Percentiles rank a stretch among this genome's conserved stretches.
phyloP scores from a whole-genome alignment of 2,113 vertebrate genomes.

The Orthonyx spaldingii region DNA sequence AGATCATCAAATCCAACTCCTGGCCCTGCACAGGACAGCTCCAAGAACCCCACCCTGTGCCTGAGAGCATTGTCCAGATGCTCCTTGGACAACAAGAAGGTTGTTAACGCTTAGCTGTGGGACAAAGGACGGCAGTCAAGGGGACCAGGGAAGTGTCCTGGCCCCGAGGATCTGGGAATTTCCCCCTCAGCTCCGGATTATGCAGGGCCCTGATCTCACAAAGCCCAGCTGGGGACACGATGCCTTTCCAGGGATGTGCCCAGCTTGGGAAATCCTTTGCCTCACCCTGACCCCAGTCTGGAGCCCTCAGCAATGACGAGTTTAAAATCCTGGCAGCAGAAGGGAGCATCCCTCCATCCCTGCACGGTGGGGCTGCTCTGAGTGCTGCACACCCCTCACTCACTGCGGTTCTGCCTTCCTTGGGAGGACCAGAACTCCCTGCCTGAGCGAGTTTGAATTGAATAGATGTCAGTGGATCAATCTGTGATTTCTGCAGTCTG shows the following conservation, averaged over 20 bases:
- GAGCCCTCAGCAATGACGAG: neutral
- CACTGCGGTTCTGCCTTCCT: neutral
- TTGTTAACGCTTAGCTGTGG: too few relatives aligned
- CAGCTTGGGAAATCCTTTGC: neutral
- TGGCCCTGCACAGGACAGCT: neutral
- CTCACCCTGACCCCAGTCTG: neutral
- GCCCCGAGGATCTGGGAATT: neutral
- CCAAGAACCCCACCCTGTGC: neutral
- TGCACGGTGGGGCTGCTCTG: accelerated
- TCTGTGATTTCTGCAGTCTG: neutral
- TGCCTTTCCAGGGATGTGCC: neutral
- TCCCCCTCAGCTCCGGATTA: neutral
- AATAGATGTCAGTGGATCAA: neutral
- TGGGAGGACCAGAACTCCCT: neutral
- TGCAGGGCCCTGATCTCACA: neutral
- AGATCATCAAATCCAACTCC: neutral
- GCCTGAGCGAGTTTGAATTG: neutral
- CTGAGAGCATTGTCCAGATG: neutral
- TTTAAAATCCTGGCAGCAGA: neutral
- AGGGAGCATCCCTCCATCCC: neutral
- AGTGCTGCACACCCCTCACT: neutral
- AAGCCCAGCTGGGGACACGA: neutral
- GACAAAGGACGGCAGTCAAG: neutral
- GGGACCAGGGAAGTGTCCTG: neutral
- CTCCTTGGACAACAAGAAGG: neutral